Conservation (phyloP, 2,113 vertebrate species). For the Sceloporus undulatus region DNA sequence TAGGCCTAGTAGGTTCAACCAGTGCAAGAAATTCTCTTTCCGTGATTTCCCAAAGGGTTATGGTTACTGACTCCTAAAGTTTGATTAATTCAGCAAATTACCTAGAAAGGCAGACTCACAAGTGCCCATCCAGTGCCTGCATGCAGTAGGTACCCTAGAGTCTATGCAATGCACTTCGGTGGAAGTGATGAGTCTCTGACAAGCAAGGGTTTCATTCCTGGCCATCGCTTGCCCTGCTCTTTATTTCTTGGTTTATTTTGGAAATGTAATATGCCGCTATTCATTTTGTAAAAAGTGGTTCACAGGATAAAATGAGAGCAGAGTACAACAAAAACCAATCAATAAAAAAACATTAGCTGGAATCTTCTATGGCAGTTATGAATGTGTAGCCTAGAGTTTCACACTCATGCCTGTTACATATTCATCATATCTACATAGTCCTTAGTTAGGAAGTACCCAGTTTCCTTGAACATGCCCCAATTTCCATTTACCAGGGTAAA, state of each 20-base stretch:
- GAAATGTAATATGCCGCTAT: background rate
- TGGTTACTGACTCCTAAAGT: slow-evolving; percentile 13
- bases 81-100: slow-evolving; percentile 47
- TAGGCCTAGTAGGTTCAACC: slow-evolving; percentile 44
- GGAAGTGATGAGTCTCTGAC: background rate
- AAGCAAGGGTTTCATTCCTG: background rate
- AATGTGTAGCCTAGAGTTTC: no score
- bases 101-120: slow-evolving; percentile 41
- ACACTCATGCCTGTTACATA: no score
- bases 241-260: background rate
- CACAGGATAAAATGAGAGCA: background rate
- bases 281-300: background rate
- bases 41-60: slow-evolving; percentile 66
- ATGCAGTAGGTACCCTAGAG: background rate
- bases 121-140: background rate
- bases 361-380: no score
- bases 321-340: background rate
- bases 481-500: no score
- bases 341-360: background rate
- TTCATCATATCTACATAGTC: no score
- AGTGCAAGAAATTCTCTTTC: slow-evolving; percentile 13
- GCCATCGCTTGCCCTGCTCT: background rate
- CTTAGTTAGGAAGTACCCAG: no score
- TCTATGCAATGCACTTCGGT: background rate
- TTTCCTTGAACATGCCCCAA: no score